These are phyloP conservation scores for Mesembrinibis cayennensis DNA, from an alignment of 2,113 vertebrate genomes.

Conservation along the genomic window DNA sequence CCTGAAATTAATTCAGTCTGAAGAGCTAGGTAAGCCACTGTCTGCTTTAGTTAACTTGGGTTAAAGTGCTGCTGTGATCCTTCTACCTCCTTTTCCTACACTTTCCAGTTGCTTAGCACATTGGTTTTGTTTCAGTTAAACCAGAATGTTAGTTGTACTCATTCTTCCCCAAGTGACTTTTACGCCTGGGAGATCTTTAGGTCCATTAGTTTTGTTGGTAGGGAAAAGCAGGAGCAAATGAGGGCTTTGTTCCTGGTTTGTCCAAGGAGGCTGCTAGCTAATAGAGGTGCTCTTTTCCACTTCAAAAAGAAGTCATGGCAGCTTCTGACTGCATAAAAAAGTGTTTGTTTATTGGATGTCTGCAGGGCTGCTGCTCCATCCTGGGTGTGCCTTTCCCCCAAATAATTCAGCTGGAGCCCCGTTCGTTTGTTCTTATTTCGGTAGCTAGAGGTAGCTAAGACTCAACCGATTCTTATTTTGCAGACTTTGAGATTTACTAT, in stretches of 20 bases:
- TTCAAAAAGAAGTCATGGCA: background rate
- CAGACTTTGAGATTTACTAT: background rate
- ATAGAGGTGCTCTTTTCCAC: background rate
- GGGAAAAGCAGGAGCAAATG: background rate
- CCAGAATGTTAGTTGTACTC: background rate
- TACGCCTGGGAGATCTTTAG: background rate
- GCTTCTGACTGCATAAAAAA: background rate
- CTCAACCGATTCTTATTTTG: background rate
- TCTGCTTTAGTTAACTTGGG: background rate
- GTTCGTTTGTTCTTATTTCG: background rate
- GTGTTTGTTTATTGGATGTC: background rate
- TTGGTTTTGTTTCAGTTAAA: background rate
- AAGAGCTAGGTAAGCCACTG: background rate
- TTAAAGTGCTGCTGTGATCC: background rate
- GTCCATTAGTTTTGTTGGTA: background rate
- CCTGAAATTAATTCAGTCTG: background rate
- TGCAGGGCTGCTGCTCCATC: background rate
- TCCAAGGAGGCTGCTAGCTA: background rate
- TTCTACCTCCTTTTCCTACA: background rate
- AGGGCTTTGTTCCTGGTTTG: background rate
- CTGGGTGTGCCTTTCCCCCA: background rate
- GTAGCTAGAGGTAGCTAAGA: background rate
- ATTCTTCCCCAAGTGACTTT: background rate
- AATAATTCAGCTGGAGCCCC: background rate
- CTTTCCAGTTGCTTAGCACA: background rate